phyloP scores from a whole-genome alignment of 2,888 invertebrate genomes.

The Uloborus plumipes region DNA sequence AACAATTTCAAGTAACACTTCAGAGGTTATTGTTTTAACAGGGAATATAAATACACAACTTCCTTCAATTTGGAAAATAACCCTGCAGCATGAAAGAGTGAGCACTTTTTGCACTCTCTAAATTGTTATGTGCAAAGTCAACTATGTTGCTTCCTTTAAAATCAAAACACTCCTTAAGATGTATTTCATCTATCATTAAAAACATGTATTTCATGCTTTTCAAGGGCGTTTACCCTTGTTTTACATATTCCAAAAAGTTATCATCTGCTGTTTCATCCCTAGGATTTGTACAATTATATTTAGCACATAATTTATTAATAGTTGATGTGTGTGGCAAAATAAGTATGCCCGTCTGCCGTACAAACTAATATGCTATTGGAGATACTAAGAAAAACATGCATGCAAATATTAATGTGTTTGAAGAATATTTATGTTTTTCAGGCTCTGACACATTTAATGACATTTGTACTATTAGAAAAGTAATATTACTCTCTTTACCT shows the following conservation, averaged over 20 bases:
- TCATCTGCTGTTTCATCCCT: not conserved
- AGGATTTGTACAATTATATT: not conserved
- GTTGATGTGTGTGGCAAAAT: not conserved
- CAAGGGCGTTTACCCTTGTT: not conserved
- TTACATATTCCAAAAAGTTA: not conserved
- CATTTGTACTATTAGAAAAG: not conserved
- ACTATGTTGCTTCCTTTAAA: not conserved
- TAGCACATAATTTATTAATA: not conserved
- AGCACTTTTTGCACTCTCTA: not conserved
- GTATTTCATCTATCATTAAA: slow-evolving; percentile 8
- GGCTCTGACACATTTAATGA: not conserved
- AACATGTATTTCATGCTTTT: not conserved
- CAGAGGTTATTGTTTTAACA: not conserved
- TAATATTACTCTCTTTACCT: not conserved
- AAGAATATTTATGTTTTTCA: not conserved
- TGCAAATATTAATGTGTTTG: not conserved
- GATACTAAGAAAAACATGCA: not conserved
- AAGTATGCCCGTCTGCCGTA: not conserved
- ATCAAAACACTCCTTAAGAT: not conserved
- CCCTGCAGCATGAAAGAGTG: slow-evolving; percentile 5
- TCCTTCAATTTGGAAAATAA: not conserved
- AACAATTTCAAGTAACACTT: not conserved
- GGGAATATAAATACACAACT: slow-evolving; percentile 10
- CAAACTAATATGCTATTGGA: not conserved
- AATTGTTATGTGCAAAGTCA: not conserved